These are phyloP conservation scores for Mythimna ferrago DNA, from an alignment of 2,888 invertebrate genomes.

Conservation along the genomic window DNA sequence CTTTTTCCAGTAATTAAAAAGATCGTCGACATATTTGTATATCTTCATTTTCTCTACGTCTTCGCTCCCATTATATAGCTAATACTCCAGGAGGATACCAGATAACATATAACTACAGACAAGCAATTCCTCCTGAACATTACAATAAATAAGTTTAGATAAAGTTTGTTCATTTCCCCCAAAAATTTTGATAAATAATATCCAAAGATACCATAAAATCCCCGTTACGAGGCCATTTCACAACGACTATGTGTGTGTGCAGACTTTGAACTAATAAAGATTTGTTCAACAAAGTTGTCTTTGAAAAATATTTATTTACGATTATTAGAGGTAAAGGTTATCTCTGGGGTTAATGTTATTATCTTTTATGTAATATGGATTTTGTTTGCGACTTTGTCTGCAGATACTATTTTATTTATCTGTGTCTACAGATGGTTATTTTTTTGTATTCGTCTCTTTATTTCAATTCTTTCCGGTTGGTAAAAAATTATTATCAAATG, in stretches of 20 bases:
- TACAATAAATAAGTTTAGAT: not conserved
- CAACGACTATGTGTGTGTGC: not conserved
- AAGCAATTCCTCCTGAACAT: too few relatives aligned
- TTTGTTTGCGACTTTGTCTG: conserved; percentile 10
- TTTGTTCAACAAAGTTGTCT: conserved; percentile 50
- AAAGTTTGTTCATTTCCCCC: not conserved
- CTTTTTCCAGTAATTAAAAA: too few relatives aligned
- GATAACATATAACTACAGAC: too few relatives aligned
- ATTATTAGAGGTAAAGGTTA: conserved; percentile 60
- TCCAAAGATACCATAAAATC: conserved; percentile 1
- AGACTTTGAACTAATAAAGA: conserved; percentile 60
- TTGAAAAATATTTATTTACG: conserved; percentile 52
- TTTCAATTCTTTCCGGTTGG: not conserved
- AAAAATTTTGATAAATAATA: not conserved
- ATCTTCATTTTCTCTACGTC: too few relatives aligned
- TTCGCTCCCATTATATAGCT: too few relatives aligned
- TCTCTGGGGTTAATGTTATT: conserved; percentile 38
- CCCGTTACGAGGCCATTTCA: not conserved
- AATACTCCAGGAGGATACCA: too few relatives aligned
- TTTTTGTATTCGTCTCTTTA: not conserved
- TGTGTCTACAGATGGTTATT: not conserved
- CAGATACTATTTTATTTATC: not conserved
- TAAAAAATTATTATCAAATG: too few relatives aligned
- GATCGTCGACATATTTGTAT: too few relatives aligned
- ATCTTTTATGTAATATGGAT: conserved; percentile 15